Evolutionary conservation across 2,113 vertebrate genomes (phyloP).

Genomic region (Melospiza melodia): DNA sequence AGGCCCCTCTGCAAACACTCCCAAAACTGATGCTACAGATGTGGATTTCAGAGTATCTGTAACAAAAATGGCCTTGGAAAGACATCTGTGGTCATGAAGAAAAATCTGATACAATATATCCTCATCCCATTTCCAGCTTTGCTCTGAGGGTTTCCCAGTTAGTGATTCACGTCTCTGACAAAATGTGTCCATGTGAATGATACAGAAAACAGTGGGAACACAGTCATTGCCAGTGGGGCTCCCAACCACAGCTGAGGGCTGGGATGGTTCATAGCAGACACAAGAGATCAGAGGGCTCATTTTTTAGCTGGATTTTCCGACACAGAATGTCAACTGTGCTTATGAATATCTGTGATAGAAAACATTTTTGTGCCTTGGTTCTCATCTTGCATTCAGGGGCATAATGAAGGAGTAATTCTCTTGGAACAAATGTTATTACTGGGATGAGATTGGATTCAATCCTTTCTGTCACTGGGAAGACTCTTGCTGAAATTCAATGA

Average conservation of each 20-base stretch:
- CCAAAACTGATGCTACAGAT: background rate
- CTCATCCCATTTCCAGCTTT: background rate
- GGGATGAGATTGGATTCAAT: background rate
- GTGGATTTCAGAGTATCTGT: background rate
- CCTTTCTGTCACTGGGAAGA: background rate
- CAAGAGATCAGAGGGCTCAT: background rate
- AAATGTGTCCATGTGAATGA: background rate
- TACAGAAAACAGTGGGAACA: background rate
- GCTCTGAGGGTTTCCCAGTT: background rate
- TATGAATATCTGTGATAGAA: slow-evolving; percentile 7
- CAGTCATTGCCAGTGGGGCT: background rate
- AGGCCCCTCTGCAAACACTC: background rate
- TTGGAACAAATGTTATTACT: slow-evolving; percentile 12
- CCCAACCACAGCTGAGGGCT: background rate
- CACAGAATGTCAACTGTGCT: background rate
- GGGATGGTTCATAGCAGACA: background rate
- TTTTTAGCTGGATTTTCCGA: background rate
- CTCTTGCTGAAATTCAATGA: background rate
- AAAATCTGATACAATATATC: background rate
- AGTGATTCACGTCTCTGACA: background rate
- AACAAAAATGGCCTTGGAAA: background rate
- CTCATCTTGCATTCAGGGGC: background rate
- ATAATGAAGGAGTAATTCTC: slow-evolving; percentile 30
- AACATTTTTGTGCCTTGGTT: background rate
- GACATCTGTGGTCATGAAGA: background rate